Evolutionary conservation across 1,140 invertebrate genomes (phyloP), one percentile per base, ranked within the genome.

Genomic region (Glossosoma conforme): DNA sequence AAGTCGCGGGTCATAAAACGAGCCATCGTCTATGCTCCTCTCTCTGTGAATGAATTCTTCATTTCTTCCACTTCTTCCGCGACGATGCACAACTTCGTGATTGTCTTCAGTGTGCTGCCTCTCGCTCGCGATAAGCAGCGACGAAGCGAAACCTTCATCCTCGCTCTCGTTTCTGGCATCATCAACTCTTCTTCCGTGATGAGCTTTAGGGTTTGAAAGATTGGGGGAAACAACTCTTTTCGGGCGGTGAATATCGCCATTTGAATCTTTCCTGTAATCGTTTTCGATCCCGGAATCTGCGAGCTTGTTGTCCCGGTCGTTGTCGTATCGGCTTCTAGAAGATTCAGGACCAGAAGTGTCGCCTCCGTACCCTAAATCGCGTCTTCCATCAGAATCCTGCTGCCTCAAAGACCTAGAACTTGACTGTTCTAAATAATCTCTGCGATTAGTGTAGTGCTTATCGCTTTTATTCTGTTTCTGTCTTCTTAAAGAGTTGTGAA

Each of bases 221-320:
- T 46, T 41, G 46, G 56, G 47, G 15, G 49, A 46, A 47, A 48
- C 49, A 49, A 33, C 49, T 57, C 54, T 41, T 44, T 45, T 76
- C 65, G 60, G 76, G n/a, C n/a, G n/a, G 57, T 61, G 65, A 32
- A 66, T 77, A 61, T 72, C 81, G 37, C 64, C 83, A 52, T 78
- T 83, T 3, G 83, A 84, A 56, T 87, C 83, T 17, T 84, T 76
- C 30, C 83, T 75, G 56, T 85, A 86, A 59, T 88, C 85, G 56
- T 87, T 87, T 63, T 87, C 85, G 44, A 87, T 88, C 0, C 85
- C 85, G 1, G 85, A 88, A 68, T 88, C 85, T 2, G 83, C 84
- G 15, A 84, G 69, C 21, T 80, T 74, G 56, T 82, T 83, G 48
- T 82, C 81, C 2, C 67, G 62, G 52, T 71, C 69, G 47, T 70